Base-by-base conservation (phyloP, 2,797 vertebrate species). In the Enteromius paludinosus region DNA sequence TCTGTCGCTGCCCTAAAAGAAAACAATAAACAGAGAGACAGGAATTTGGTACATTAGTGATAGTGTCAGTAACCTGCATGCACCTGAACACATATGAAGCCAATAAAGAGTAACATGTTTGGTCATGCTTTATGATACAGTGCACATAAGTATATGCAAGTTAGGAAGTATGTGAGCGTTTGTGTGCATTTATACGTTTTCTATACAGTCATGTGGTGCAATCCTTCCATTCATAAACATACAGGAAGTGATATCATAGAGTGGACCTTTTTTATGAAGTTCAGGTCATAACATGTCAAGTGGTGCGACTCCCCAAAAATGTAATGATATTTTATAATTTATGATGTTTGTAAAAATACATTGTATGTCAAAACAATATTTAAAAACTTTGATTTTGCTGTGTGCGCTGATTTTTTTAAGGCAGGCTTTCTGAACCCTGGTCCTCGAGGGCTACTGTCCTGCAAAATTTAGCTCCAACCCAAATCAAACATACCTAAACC, bases 1-100 rank as follows among this genome's bases (percentile, higher is more conserved):
- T 99, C 98, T 0, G 98, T 98, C 2, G 96, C 97, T 0, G 94
- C 96, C 98, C 98, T 99, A 90, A 45, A 45, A 78, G 72, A 17
- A 70, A 33, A 49, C 54, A 52, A 75, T 41, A 68, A 15, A 7
- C 20, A 38, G 23, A n/a, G 1, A 38, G 23, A 43, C 15, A 41
- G 45, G 43, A 20, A 23, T 15, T 56, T 8, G 15, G 47, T 49
- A 49, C 47, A 71, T 20, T 30, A 52, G 28, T 12, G 28, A 72
- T 9, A 17, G 28, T n/a, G 2, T 23, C 10, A 56, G 0, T 23
- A 23, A 56, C 11, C 7, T 23, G 54, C 54, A 23, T 56, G 9
- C n/a, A 56, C n/a, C n/a, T 25, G 3, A 25, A 59, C n/a, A 59
- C 54, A 59, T 25, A 12, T 1, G 8, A 25, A 59, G n/a, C 3